These are phyloP conservation scores for Rotaria sp. DNA, from an alignment of 2,888 invertebrate species.

Conservation along the genomic window DNA sequence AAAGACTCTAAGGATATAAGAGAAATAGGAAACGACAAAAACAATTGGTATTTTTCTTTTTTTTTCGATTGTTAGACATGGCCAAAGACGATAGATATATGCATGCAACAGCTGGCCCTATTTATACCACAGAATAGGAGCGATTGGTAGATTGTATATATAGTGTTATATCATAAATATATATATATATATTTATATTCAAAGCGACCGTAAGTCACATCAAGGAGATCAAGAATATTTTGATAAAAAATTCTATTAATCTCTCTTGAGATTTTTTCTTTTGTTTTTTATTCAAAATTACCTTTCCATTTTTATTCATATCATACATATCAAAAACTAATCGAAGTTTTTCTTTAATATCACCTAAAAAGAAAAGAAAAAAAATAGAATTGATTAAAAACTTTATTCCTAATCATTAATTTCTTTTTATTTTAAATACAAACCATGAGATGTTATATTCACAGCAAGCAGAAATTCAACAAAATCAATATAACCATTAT, in stretches of 20 bases:
- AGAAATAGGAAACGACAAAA: neutral
- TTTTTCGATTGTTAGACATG: neutral
- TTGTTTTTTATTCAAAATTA: neutral
- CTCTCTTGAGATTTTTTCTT: neutral
- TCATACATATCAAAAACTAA: conserved; percentile 37
- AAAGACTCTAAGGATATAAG: neutral
- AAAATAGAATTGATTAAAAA: too few relatives aligned
- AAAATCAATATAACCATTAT: conserved; percentile 29
- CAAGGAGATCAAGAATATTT: neutral
- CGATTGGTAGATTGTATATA: neutral
- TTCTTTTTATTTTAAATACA: neutral
- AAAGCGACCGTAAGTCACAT: neutral
- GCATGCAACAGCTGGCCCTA: neutral
- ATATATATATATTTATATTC: neutral
- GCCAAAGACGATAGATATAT: neutral
- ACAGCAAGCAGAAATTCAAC: conserved; percentile 33
- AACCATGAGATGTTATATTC: conserved; percentile 30
- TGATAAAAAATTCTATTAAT: neutral
- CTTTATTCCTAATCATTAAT: too few relatives aligned
- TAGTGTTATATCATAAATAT: neutral
- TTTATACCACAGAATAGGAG: neutral
- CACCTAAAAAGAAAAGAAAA: neutral
- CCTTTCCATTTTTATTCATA: conserved; percentile 33
- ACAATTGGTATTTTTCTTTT: neutral
- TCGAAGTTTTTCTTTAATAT: conserved; percentile 14